These are phyloP conservation scores for Caenorhabditis latens DNA, from an alignment of 1,140 invertebrate species.

Conservation along the genomic window DNA sequence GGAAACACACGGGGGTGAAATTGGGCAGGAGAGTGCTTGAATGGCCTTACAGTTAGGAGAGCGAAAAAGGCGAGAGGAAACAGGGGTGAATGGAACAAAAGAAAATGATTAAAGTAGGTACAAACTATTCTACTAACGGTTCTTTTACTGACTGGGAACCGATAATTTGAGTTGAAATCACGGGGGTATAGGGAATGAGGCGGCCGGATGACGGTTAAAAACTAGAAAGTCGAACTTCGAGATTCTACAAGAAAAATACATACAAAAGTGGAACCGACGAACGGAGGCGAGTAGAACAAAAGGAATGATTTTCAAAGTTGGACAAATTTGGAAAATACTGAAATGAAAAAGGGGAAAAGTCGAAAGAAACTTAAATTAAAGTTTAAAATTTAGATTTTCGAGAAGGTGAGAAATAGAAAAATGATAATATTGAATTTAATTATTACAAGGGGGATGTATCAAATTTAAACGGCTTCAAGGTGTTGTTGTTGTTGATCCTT, in stretches of 20 bases:
- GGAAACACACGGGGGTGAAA: too few species aligned
- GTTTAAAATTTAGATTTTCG: slow-evolving; percentile 13
- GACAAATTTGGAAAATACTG: not conserved
- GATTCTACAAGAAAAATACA: slow-evolving; percentile 48
- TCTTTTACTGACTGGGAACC: not conserved
- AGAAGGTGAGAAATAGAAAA: slow-evolving; percentile 13
- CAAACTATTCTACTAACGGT: not conserved
- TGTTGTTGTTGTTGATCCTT: not conserved
- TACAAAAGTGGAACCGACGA: slow-evolving; percentile 2
- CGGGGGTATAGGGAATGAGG: too few species aligned
- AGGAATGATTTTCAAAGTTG: not conserved
- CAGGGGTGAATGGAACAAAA: slow-evolving; percentile 49
- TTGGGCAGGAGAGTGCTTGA: too few species aligned
- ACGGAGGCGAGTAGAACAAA: slow-evolving; percentile 11
- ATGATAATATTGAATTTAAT: slow-evolving; percentile 13
- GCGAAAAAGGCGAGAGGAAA: not conserved
- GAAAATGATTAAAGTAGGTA: not conserved
- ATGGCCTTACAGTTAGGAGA: not conserved
- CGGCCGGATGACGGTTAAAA: not conserved
- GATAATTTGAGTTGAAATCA: too few species aligned
- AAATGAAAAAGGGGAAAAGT: not conserved
- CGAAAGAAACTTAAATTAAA: not conserved
- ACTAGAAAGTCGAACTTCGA: slow-evolving; percentile 1
- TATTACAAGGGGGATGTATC: not conserved
- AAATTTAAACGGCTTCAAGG: slow-evolving; percentile 16